Conservation (phyloP, 2,888 invertebrate species). For the Corythucha ciliata region DNA sequence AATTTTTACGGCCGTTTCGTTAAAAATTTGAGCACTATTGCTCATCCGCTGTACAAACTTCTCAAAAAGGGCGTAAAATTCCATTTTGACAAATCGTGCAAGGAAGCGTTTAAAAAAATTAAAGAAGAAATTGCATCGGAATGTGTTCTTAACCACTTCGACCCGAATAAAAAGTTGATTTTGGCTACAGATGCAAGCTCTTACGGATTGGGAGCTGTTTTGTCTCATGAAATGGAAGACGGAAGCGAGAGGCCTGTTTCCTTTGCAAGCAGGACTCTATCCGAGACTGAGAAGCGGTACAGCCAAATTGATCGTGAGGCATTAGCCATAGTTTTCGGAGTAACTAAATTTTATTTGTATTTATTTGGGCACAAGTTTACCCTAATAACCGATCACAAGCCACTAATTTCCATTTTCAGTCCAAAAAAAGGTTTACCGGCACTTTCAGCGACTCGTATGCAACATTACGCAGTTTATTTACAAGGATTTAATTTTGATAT, state of each 20-base stretch:
- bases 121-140: conserved; percentile 21
- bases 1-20: conserved; percentile 39
- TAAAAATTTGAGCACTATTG: neutral
- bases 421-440: no score
- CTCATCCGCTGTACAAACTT: neutral
- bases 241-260: neutral
- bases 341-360: no score
- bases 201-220: neutral
- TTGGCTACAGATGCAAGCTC: conserved; percentile 11
- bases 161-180: conserved; percentile 13
- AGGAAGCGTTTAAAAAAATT: conserved; percentile 15
- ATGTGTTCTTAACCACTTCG: conserved; percentile 19
- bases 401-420: no score
- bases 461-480: no score
- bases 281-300: no score
- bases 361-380: no score
- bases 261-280: neutral
- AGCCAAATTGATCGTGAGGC: neutral
- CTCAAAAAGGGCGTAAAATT: neutral
- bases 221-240: conserved; percentile 13
- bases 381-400: neutral
- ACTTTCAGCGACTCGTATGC: no score
- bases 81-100: conserved; percentile 1
- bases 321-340: neutral
- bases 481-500: no score